Percentiles rank a stretch among this genome's conserved stretches.
These are phyloP conservation scores for Lampris incognitus DNA, from an alignment of 2,113 vertebrate genomes.

Conservation along the genomic window DNA sequence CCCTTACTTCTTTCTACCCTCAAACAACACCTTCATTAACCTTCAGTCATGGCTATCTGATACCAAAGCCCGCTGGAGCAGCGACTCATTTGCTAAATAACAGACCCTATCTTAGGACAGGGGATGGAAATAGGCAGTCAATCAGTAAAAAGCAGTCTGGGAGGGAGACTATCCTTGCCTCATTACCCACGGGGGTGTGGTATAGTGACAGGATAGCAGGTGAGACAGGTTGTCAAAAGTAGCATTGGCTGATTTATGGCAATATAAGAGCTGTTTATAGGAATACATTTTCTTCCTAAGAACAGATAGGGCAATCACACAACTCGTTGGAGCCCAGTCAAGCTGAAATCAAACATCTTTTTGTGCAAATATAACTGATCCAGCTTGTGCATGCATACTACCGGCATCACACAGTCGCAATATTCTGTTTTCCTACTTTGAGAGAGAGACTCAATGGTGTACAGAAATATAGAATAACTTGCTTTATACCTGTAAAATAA, in stretches of 20 bases:
- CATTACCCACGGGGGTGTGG: conserved; percentile 45
- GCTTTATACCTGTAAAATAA: not conserved
- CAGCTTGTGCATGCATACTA: not conserved
- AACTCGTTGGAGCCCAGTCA: no score
- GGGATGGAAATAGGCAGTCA: conserved; percentile 56
- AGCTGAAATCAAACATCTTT: no score
- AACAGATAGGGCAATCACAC: not conserved
- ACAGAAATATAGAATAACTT: not conserved
- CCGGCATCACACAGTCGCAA: not conserved
- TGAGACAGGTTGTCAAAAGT: not conserved
- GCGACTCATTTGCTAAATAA: conserved; percentile 75
- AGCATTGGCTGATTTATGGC: conserved; percentile 15
- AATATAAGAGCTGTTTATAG: not conserved
- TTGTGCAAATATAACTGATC: not conserved
- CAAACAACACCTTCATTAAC: conserved; percentile 71
- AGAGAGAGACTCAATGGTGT: not conserved
- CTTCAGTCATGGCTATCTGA: conserved; percentile 73
- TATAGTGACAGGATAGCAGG: conserved; percentile 5
- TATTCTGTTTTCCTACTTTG: not conserved
- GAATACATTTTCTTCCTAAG: not conserved
- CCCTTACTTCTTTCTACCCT: conserved; percentile 27
- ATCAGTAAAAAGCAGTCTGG: conserved; percentile 44
- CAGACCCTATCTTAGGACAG: conserved; percentile 47
- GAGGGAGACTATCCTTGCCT: conserved; percentile 41
- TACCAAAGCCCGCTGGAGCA: conserved; percentile 62